These are phyloP conservation scores for Macrophya alboannulata DNA, from an alignment of 2,888 invertebrate genomes.

Conservation along the genomic window DNA sequence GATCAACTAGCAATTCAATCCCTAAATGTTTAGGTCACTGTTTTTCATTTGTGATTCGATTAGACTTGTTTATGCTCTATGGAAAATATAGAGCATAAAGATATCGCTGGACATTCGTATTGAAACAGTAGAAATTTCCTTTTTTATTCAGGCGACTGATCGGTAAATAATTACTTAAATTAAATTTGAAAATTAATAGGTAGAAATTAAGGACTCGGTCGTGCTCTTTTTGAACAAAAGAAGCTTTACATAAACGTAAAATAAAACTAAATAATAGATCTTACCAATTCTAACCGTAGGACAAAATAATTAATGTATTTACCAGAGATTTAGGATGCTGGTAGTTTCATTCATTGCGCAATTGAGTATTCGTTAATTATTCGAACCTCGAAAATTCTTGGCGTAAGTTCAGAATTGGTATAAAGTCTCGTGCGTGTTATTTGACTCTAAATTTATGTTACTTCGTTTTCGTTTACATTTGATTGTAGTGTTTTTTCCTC, in stretches of 20 bases:
- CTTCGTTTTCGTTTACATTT: background rate
- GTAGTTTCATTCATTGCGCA: background rate
- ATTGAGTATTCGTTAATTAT: constrained; percentile 7
- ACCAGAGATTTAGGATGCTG: background rate
- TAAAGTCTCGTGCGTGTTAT: constrained; percentile 12
- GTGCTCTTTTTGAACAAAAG: background rate
- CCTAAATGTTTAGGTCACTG: constrained; percentile 33
- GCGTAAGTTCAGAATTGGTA: background rate
- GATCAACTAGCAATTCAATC: background rate
- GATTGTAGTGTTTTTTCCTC: background rate
- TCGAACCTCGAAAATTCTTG: background rate
- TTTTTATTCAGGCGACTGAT: background rate
- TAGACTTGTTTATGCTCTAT: background rate
- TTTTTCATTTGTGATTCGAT: constrained; percentile 45
- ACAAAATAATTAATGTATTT: background rate
- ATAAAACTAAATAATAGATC: background rate
- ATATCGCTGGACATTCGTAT: background rate
- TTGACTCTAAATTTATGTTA: background rate
- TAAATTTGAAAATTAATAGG: background rate
- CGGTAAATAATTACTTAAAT: background rate
- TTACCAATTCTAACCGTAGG: background rate
- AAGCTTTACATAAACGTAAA: background rate
- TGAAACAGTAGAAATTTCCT: background rate
- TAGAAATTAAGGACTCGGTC: background rate
- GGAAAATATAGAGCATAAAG: background rate